These are phyloP conservation scores for roundworm (Caenorhabditis elegans) DNA, from an alignment of 1,140 invertebrate genomes.

Conservation along the genomic window DNA sequence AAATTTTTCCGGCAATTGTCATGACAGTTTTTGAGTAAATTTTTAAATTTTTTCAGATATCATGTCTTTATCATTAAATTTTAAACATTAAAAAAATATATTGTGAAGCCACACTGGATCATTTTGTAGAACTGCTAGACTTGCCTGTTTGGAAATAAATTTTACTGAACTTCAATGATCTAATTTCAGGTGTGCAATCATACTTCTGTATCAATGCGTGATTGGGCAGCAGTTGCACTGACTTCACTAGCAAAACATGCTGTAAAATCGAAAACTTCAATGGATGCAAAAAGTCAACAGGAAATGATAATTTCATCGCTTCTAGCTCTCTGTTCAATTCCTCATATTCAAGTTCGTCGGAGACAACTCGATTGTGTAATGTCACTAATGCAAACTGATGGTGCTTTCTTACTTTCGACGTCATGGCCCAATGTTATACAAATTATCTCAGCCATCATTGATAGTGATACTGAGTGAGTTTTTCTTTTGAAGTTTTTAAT, in stretches of 20 bases:
- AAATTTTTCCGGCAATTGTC: too few relatives aligned
- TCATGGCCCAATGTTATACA: conserved; percentile 91
- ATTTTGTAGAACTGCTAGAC: too few relatives aligned
- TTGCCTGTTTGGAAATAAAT: too few relatives aligned
- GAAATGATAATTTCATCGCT: conserved; percentile 80
- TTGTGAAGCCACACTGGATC: too few relatives aligned
- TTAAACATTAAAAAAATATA: too few relatives aligned
- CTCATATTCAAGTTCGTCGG: conserved; percentile 87
- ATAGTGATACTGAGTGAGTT: conserved; percentile 45
- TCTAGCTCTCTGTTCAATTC: conserved; percentile 82
- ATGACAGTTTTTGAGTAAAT: too few relatives aligned
- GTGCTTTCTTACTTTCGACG: conserved; percentile 80
- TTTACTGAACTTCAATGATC: too few relatives aligned
- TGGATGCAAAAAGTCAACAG: conserved; percentile 10
- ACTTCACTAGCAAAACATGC: conserved; percentile 90
- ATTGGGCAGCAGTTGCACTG: conserved; percentile 95
- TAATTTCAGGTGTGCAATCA: conserved; percentile 78
- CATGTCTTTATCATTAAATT: too few relatives aligned
- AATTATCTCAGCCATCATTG: conserved; percentile 88
- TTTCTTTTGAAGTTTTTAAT: background rate
- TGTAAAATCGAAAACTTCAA: conserved; percentile 67
- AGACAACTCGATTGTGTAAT: conserved; percentile 91
- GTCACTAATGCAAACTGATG: conserved; percentile 86
- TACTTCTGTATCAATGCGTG: conserved; percentile 88
- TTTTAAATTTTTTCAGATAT: too few relatives aligned